These are phyloP conservation scores for Ditylenchus weischeri DNA, from an alignment of 2,888 invertebrate species.

Conservation along the genomic window DNA sequence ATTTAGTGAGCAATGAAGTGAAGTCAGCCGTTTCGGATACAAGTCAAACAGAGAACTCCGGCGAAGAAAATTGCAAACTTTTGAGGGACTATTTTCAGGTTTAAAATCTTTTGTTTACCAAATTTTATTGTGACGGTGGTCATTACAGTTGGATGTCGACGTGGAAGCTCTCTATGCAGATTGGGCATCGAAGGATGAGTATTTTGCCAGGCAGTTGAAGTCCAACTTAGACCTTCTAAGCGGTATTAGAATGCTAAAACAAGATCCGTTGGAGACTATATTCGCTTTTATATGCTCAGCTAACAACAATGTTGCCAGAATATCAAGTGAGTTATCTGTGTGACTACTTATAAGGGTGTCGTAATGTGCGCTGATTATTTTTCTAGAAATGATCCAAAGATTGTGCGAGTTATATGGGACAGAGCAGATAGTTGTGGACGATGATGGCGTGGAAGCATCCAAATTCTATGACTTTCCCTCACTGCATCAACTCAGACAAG, in stretches of 20 bases:
- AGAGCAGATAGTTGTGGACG: conserved; percentile 17
- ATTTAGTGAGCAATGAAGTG: not conserved
- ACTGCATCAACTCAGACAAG: conserved; percentile 67
- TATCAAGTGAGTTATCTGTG: conserved; percentile 53
- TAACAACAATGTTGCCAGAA: conserved; percentile 82
- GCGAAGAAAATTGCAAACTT: conserved; percentile 7
- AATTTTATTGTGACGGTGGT: no score
- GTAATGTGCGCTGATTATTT: not conserved
- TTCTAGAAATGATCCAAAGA: conserved; percentile 59
- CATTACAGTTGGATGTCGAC: conserved; percentile 39
- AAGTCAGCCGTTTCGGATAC: no score
- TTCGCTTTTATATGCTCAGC: conserved; percentile 95
- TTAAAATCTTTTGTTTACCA: not conserved
- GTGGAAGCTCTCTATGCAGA: conserved; percentile 35
- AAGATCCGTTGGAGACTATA: conserved; percentile 86
- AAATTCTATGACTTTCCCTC: conserved; percentile 78
- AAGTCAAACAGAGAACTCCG: not conserved
- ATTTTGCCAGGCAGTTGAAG: conserved; percentile 31
- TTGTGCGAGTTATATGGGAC: conserved; percentile 78
- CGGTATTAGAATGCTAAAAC: conserved; percentile 84
- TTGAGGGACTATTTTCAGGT: conserved; percentile 28
- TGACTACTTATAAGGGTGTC: not conserved
- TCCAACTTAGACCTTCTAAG: conserved; percentile 46
- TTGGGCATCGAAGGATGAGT: conserved; percentile 38
- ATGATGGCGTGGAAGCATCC: conserved; percentile 7